These are phyloP conservation scores for Tenebrio molitor DNA, from an alignment of 1,140 invertebrate species.

Conservation along the genomic window DNA sequence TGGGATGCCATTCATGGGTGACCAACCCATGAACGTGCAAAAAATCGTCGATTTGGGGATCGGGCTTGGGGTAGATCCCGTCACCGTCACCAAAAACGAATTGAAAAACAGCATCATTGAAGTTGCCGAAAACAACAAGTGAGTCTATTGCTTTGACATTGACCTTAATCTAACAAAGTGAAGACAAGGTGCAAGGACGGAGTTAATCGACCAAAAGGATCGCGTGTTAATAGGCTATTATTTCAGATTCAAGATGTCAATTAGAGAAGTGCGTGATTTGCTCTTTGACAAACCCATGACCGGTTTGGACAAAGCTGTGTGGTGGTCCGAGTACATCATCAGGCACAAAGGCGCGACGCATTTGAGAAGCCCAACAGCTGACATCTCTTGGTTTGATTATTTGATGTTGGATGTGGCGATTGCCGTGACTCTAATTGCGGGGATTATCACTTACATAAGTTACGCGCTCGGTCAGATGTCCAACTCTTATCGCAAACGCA, in stretches of 20 bases:
- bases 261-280: constrained; percentile 28
- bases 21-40: constrained; percentile 61
- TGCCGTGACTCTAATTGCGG: not conserved
- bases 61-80: constrained; percentile 52
- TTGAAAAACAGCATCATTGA: constrained; percentile 48
- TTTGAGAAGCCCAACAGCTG: constrained; percentile 60
- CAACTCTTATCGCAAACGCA: too few species aligned
- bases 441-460: not conserved
- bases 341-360: constrained; percentile 60
- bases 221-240: constrained; percentile 70
- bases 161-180: not conserved
- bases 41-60: constrained; percentile 56
- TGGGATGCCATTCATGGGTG: constrained; percentile 63
- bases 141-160: constrained; percentile 21
- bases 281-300: constrained; percentile 48
- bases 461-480: too few species aligned
- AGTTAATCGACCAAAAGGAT: not conserved
- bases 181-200: not conserved
- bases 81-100: constrained; percentile 30
- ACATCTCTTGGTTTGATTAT: constrained; percentile 72
- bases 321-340: constrained; percentile 64
- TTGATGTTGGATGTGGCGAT: constrained; percentile 71
- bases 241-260: constrained; percentile 43
- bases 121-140: constrained; percentile 47
- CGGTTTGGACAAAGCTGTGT: constrained; percentile 59